Percentiles rank a stretch among this genome's conserved stretches.
Evolutionary conservation across 2,888 invertebrate genomes (phyloP).

Genomic region (Dasypolia templi): DNA sequence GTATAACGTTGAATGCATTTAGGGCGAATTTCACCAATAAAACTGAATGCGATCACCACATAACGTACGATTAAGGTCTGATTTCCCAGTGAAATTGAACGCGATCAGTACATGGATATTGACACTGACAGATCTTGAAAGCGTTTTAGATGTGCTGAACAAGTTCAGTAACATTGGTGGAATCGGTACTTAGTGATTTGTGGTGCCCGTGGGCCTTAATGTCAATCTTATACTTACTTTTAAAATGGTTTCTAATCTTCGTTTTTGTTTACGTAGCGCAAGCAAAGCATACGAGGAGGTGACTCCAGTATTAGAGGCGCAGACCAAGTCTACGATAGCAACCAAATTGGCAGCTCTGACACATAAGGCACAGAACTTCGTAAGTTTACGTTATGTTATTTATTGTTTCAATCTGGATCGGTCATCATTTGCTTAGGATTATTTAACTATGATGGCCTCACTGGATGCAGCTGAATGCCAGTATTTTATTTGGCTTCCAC

Average conservation of each 20-base stretch:
- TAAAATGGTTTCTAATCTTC: neutral
- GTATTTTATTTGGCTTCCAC: neutral
- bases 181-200: too few species aligned
- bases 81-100: too few species aligned
- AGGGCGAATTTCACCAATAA: too few species aligned
- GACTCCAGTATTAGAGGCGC: constrained; percentile 77
- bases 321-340: constrained; percentile 84
- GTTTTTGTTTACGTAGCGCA: constrained; percentile 68
- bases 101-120: too few species aligned
- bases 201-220: neutral
- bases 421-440: neutral
- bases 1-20: neutral
- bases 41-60: too few species aligned
- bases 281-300: constrained; percentile 88
- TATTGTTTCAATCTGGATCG: neutral
- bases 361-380: constrained; percentile 88
- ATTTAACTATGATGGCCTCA: neutral
- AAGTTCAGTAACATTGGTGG: too few species aligned
- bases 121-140: too few species aligned
- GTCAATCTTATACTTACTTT: neutral
- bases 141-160: too few species aligned
- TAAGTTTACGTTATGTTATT: constrained; percentile 72
- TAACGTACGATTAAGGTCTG: too few species aligned
- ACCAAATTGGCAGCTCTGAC: constrained; percentile 86
- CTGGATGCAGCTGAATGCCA: neutral